phyloP scores from a whole-genome alignment of 1,140 invertebrate genomes.

The Drosophila nigrodunni region DNA sequence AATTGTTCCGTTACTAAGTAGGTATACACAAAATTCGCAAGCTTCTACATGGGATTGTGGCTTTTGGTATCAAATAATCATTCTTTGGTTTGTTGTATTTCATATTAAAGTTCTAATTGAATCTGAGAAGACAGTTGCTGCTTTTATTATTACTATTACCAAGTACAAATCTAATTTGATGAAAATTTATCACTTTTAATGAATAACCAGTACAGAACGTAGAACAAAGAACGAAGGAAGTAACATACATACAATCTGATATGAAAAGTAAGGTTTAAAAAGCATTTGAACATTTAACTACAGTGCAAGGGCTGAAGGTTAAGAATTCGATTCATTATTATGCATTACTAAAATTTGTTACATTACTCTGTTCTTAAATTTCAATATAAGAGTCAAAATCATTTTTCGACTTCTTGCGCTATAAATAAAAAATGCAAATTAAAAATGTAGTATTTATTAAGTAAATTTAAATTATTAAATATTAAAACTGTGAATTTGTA shows the following conservation, averaged over 20 bases:
- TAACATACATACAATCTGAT: slow-evolving; percentile 27
- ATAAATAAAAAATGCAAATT: slow-evolving; percentile 54
- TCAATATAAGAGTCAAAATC: slow-evolving; percentile 29
- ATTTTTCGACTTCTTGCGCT: slow-evolving; percentile 75
- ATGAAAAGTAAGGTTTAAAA: slow-evolving; percentile 16
- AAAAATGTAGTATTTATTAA: slow-evolving; percentile 36
- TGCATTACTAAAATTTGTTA: background rate
- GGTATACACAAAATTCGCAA: slow-evolving; percentile 72
- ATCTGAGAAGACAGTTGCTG: slow-evolving; percentile 57
- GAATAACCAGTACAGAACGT: slow-evolving; percentile 30
- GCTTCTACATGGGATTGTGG: slow-evolving; percentile 69
- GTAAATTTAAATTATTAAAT: slow-evolving; percentile 48
- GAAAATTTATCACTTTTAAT: slow-evolving; percentile 56
- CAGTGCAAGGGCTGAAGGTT: slow-evolving; percentile 13
- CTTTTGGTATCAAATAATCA: slow-evolving; percentile 65
- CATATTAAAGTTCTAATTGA: slow-evolving; percentile 47
- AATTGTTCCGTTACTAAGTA: slow-evolving; percentile 57
- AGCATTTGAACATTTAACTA: slow-evolving; percentile 34
- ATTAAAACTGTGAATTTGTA: slow-evolving; percentile 32
- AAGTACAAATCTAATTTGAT: slow-evolving; percentile 66
- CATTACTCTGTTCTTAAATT: background rate
- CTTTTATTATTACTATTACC: slow-evolving; percentile 58
- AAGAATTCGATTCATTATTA: background rate
- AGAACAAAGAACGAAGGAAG: slow-evolving; percentile 26
- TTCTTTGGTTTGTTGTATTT: slow-evolving; percentile 27